Evolutionary conservation across 2,888 invertebrate genomes (phyloP).

Genomic region (Lepidocyrtoides sp.): DNA sequence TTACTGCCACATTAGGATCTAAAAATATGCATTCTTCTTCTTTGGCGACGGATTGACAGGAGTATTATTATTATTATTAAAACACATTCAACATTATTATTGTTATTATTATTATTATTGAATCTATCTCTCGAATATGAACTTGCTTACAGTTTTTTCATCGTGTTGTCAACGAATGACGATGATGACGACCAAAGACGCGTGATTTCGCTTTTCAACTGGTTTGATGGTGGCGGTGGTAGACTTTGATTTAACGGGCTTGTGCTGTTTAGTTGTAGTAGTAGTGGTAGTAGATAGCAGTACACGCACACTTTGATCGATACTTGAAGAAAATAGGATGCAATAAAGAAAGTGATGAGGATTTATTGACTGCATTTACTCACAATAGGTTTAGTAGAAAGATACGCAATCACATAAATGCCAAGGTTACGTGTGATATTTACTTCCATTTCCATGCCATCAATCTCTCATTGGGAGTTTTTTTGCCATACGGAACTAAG

Average conservation of each 20-base stretch:
- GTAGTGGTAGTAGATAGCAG: neutral
- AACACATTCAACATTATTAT: constrained; percentile 18
- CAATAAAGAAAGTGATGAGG: too few relatives aligned
- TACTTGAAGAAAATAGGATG: too few relatives aligned
- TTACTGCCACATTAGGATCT: constrained; percentile 56
- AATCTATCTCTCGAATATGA: neutral
- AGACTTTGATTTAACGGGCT: neutral
- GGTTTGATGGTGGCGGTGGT: too few relatives aligned
- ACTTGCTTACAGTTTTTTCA: too few relatives aligned
- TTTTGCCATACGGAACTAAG: too few relatives aligned
- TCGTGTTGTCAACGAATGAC: neutral
- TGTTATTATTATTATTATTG: neutral
- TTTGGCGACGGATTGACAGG: constrained; percentile 19
- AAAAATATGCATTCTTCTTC: constrained; percentile 59
- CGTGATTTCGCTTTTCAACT: neutral
- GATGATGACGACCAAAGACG: neutral
- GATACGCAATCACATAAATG: too few relatives aligned
- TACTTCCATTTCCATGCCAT: too few relatives aligned
- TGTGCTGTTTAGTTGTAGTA: neutral
- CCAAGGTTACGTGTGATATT: too few relatives aligned
- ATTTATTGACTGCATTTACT: too few relatives aligned
- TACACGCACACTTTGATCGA: too few relatives aligned
- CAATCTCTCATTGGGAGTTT: too few relatives aligned
- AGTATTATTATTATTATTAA: constrained; percentile 22
- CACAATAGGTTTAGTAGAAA: too few relatives aligned